Conservation (phyloP, 2,797 vertebrate species). For the Poeciliopsis paucimaculata region DNA sequence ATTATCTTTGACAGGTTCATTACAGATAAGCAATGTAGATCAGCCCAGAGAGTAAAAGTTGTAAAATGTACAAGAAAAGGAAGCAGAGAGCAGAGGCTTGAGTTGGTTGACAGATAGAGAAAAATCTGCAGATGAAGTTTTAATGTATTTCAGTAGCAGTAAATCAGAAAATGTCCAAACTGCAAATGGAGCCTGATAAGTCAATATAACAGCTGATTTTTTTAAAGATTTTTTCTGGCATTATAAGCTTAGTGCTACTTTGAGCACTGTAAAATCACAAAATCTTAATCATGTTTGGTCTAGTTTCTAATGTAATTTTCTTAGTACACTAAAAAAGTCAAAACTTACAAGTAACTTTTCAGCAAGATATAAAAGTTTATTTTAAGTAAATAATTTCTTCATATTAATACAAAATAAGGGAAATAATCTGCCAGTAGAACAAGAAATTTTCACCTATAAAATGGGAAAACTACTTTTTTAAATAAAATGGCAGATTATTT, state of each 20-base stretch:
- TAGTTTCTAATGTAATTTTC: too few species aligned
- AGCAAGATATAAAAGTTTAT: too few species aligned
- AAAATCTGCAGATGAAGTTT: constrained; percentile 18
- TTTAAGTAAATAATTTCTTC: too few species aligned
- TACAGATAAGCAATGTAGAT: constrained; percentile 84
- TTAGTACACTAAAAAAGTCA: too few species aligned
- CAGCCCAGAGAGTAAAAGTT: constrained; percentile 38
- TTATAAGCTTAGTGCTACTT: constrained; percentile 3
- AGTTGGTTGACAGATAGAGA: constrained; percentile 14
- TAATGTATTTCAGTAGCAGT: constrained; percentile 16
- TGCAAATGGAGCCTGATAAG: not conserved
- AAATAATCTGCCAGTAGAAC: too few species aligned
- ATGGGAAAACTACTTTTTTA: too few species aligned
- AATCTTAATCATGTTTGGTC: too few species aligned
- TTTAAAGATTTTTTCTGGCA: not conserved
- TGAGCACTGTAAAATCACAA: not conserved
- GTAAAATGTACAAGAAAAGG: constrained; percentile 31
- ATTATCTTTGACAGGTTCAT: constrained; percentile 86
- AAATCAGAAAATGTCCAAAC: constrained; percentile 9
- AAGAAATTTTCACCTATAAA: too few species aligned
- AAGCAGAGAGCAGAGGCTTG: constrained; percentile 5
- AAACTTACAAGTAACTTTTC: too few species aligned
- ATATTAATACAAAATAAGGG: too few species aligned
- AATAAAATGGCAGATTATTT: too few species aligned
- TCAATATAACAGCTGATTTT: not conserved